phyloP scores from a whole-genome alignment of 2,113 vertebrate genomes.

The Opisthocomus hoazin region DNA sequence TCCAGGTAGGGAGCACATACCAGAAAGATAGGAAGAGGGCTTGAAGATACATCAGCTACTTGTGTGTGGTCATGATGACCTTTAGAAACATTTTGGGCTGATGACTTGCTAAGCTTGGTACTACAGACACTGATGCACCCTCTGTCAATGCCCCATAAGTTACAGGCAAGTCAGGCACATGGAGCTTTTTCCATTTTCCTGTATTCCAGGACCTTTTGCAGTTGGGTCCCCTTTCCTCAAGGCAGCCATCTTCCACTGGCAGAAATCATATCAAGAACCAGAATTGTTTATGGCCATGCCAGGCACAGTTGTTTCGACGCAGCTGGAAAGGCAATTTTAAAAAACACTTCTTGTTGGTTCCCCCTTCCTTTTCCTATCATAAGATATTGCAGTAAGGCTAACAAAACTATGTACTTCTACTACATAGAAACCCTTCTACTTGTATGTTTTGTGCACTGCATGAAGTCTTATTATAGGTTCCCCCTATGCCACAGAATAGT shows the following conservation, averaged over 20 bases:
- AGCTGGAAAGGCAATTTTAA: background rate
- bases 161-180: background rate
- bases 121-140: background rate
- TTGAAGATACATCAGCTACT: background rate
- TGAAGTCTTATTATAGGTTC: background rate
- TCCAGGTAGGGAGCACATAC: background rate
- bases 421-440: background rate
- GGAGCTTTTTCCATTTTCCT: background rate
- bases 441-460: background rate
- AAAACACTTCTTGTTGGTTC: background rate
- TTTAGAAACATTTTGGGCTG: background rate
- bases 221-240: background rate
- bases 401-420: background rate
- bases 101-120: background rate
- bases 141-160: accelerated
- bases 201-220: background rate
- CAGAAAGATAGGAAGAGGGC: background rate
- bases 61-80: background rate
- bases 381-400: background rate
- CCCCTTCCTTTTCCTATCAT: background rate
- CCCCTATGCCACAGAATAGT: background rate
- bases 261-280: background rate
- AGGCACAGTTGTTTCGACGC: background rate
- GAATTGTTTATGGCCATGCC: background rate
- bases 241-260: background rate